Conservation (phyloP, 2,888 invertebrate species). For the Agrotis puta region DNA sequence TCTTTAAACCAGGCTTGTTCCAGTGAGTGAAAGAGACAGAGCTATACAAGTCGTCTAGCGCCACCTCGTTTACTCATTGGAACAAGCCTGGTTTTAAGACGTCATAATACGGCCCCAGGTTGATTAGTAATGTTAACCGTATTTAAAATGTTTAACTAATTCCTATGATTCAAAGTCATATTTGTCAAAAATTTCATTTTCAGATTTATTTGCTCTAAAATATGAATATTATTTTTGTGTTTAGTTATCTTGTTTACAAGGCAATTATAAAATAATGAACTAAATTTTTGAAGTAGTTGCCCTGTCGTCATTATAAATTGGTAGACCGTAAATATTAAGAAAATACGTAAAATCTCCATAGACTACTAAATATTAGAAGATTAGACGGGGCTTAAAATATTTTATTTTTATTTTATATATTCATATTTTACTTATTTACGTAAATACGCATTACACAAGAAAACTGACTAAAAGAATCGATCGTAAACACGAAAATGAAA, state of each 20-base stretch:
- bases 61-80: too few relatives aligned
- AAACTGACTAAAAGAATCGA: conserved; percentile 25
- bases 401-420: background rate
- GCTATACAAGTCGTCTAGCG: too few relatives aligned
- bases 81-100: too few relatives aligned
- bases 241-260: background rate
- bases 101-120: too few relatives aligned
- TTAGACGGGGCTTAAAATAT: background rate
- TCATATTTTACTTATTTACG: background rate
- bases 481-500: conserved; percentile 43
- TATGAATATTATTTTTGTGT: background rate
- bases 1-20: too few relatives aligned
- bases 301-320: conserved; percentile 3
- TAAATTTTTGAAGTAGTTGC: background rate
- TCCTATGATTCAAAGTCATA: too few relatives aligned
- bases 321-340: conserved; percentile 2
- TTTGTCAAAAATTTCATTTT: too few relatives aligned
- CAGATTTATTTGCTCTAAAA: too few relatives aligned
- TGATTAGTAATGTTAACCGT: too few relatives aligned
- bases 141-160: too few relatives aligned
- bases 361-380: background rate
- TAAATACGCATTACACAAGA: conserved; percentile 25
- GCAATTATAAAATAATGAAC: conserved; percentile 10
- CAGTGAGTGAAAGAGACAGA: too few relatives aligned
- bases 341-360: background rate